Conservation (phyloP, 1,140 invertebrate species). For the Leptinotarsa defecta region DNA sequence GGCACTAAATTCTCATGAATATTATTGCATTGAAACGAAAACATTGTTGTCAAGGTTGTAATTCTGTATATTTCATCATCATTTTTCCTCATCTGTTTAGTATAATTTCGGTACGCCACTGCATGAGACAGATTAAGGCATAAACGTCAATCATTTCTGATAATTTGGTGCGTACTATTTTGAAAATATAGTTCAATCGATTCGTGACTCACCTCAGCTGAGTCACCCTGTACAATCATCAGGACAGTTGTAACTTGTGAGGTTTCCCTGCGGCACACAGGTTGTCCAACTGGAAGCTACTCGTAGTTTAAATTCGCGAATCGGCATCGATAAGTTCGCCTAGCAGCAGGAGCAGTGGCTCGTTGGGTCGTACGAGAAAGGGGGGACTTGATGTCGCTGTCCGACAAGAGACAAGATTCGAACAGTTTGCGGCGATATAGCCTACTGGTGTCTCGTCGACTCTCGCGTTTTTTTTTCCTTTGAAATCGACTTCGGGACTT, state of each 20-base stretch:
- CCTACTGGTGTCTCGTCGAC: not conserved
- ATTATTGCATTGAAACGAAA: no score
- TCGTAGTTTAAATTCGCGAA: not conserved
- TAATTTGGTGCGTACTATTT: no score
- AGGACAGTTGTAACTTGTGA: not conserved
- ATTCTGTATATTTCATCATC: no score
- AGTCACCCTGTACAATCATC: no score
- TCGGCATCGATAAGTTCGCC: not conserved
- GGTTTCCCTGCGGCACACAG: not conserved
- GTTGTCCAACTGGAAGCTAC: not conserved
- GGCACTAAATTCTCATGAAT: no score
- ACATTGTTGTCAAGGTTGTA: no score
- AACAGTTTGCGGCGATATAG: constrained; percentile 7
- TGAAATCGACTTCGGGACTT: not conserved
- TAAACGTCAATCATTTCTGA: no score
- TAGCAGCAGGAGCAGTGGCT: constrained; percentile 2
- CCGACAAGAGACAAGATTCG: not conserved
- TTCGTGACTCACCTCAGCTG: no score
- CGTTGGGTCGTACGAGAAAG: not conserved
- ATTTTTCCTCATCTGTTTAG: no score
- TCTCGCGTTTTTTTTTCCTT: not conserved
- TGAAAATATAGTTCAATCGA: no score
- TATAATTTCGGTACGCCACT: no score
- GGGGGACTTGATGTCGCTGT: not conserved
- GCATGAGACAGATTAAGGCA: no score